Conservation (phyloP, 1,140 invertebrate species). For the Batillaria attramentaria region DNA sequence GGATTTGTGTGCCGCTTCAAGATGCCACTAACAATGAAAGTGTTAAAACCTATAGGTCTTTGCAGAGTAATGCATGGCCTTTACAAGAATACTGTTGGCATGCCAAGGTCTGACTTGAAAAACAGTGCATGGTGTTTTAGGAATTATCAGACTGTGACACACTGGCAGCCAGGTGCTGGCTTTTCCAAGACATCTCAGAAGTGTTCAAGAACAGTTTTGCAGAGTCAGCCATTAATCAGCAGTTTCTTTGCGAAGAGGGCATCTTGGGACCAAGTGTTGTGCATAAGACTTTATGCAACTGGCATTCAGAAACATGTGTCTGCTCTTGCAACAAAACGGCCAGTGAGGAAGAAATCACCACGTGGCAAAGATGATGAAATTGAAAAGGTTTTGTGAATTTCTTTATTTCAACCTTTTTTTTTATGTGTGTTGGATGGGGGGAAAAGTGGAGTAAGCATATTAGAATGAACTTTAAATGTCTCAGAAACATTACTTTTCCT, state of each 20-base stretch:
- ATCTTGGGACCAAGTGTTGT: not conserved
- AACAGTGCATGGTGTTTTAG: not conserved
- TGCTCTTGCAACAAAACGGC: constrained; percentile 9
- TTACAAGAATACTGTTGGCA: too few species aligned
- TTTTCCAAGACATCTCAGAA: too few species aligned
- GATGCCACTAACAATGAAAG: too few species aligned
- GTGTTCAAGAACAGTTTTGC: not conserved
- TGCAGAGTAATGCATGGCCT: too few species aligned
- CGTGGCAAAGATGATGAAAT: not conserved
- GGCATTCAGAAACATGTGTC: constrained; percentile 12
- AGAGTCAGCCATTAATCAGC: not conserved
- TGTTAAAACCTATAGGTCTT: too few species aligned
- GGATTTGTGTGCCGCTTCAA: too few species aligned
- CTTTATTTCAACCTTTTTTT: not conserved
- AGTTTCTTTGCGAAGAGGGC: not conserved
- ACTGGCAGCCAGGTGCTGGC: not conserved
- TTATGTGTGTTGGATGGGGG: not conserved
- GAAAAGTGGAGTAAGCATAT: not conserved
- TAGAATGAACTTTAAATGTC: not conserved
- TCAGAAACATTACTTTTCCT: not conserved
- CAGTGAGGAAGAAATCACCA: not conserved
- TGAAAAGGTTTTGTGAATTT: not conserved
- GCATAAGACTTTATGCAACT: not conserved
- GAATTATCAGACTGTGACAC: not conserved
- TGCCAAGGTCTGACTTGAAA: not conserved